Conservation (phyloP, 1,140 invertebrate species). For the Lucilia cuprina region DNA sequence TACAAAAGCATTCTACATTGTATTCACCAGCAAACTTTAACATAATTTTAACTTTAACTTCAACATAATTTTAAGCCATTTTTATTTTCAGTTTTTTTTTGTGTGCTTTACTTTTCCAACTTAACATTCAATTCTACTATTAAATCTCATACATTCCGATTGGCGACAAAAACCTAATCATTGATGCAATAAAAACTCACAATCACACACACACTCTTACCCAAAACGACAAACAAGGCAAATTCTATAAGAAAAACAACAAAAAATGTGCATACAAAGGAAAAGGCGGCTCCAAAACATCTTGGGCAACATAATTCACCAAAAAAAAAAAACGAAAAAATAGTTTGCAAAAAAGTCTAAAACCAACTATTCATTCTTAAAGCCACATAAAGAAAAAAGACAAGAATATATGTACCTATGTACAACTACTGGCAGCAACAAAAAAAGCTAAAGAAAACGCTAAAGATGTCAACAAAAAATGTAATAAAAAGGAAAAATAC, state of each 20-base stretch:
- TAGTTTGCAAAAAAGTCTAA: neutral
- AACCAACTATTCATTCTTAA: neutral
- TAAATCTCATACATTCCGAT: constrained; percentile 22
- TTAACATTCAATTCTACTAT: neutral
- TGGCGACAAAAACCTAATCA: constrained; percentile 31
- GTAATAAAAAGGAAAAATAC: neutral
- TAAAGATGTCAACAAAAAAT: constrained; percentile 18
- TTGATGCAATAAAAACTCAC: constrained; percentile 14
- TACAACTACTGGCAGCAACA: neutral
- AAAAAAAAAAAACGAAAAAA: neutral
- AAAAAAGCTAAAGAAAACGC: neutral
- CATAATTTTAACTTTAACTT: neutral
- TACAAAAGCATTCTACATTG: too few relatives aligned
- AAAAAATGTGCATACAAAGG: constrained; percentile 29
- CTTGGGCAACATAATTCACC: constrained; percentile 10
- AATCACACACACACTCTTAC: neutral
- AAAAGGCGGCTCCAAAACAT: constrained; percentile 32
- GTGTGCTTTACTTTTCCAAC: neutral
- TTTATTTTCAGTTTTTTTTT: neutral
- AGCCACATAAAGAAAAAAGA: neutral
- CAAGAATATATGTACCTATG: neutral
- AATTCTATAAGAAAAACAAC: neutral
- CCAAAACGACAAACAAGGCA: neutral
- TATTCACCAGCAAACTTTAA: neutral
- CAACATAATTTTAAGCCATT: neutral